phyloP scores from a whole-genome alignment of 2,797 vertebrate genomes.

The Thunnus albacares region DNA sequence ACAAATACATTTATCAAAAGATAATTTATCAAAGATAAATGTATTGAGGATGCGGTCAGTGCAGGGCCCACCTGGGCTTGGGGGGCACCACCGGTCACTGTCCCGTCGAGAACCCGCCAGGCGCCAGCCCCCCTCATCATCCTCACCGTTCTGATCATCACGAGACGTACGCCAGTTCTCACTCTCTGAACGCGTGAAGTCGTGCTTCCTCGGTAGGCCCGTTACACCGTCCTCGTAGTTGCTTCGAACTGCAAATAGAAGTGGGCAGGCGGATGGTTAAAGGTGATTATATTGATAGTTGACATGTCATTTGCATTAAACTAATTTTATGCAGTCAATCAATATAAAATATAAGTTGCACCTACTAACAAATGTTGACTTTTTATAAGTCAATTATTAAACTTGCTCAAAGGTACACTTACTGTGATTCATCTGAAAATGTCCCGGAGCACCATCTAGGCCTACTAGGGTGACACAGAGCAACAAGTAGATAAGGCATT shows the following conservation, averaged over 20 bases:
- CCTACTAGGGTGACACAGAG: slow-evolving; percentile 42
- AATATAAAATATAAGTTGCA: background rate
- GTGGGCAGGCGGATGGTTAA: background rate
- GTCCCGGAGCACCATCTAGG: slow-evolving; percentile 81
- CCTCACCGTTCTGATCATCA: slow-evolving; percentile 96
- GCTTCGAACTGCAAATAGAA: slow-evolving; percentile 87
- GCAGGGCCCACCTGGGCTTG: slow-evolving; percentile 91
- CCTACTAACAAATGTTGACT: background rate
- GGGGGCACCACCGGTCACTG: slow-evolving; percentile 93
- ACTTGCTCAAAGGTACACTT: slow-evolving; percentile 62
- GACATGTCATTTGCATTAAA: background rate
- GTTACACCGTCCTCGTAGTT: slow-evolving; percentile 94
- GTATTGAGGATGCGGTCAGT: slow-evolving; percentile 29
- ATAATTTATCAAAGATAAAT: slow-evolving; percentile 31
- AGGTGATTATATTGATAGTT: background rate
- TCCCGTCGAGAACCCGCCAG: slow-evolving; percentile 91
- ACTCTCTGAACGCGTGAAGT: slow-evolving; percentile 97
- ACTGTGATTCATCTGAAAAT: slow-evolving; percentile 89
- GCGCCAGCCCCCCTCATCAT: slow-evolving; percentile 94
- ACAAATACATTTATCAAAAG: slow-evolving; percentile 32
- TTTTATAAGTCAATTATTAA: slow-evolving; percentile 3
- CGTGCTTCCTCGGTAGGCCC: slow-evolving; percentile 91
- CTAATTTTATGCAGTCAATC: background rate
- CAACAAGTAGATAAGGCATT: slow-evolving; percentile 38
- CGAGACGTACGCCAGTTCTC: slow-evolving; percentile 97